A percentile compares a stretch with the other conserved stretches of the same genome.
phyloP scores from a whole-genome alignment of 2,797 vertebrate genomes.

The Somateria mollissima region DNA sequence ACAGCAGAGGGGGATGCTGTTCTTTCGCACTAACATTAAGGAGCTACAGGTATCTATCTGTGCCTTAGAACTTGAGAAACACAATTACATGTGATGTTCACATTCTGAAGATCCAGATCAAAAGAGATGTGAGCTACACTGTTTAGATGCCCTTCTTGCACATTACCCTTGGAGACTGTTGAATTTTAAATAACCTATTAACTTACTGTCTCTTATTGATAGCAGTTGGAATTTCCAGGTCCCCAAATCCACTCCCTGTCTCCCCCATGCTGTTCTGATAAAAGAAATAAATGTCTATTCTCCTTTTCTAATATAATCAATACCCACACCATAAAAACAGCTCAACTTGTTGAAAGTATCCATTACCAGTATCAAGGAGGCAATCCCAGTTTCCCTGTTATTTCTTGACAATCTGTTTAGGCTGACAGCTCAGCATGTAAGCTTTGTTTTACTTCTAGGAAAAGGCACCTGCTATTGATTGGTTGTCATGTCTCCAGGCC shows the following conservation, averaged over 20 bases:
- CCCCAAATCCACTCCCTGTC: neutral
- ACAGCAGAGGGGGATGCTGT: conserved; percentile 77
- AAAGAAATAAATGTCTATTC: neutral
- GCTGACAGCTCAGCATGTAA: neutral
- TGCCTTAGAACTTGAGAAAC: neutral
- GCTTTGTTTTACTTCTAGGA: conserved; percentile 64
- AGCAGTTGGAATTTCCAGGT: neutral
- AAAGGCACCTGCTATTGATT: conserved; percentile 87
- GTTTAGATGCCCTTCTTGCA: neutral
- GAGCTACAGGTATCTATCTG: conserved; percentile 80
- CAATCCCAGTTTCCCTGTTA: neutral
- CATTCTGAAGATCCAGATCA: neutral
- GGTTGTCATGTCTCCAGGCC: conserved; percentile 86
- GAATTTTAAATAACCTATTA: neutral
- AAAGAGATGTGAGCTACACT: neutral
- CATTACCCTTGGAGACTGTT: neutral
- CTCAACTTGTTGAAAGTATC: neutral
- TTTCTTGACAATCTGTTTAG: neutral
- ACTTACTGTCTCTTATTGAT: fast-evolving
- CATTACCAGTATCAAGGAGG: neutral
- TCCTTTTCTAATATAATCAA: neutral
- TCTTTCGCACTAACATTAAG: conserved; percentile 83
- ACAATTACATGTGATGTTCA: neutral
- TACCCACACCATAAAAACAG: neutral
- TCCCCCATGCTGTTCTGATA: neutral